phyloP scores from a whole-genome alignment of 2,797 vertebrate species.

The Anabas testudineus region DNA sequence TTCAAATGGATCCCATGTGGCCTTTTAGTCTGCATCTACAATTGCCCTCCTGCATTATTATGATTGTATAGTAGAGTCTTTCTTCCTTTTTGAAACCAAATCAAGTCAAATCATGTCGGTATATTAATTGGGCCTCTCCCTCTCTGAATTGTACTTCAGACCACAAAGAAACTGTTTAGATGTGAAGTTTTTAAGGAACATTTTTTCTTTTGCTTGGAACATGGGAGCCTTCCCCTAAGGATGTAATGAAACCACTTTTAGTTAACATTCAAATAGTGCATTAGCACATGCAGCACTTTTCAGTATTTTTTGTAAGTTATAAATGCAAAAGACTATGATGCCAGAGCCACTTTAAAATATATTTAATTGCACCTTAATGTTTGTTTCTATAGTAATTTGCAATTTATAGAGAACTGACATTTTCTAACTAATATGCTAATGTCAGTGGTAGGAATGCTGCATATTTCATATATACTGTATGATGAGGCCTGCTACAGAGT shows the following conservation, averaged over 20 bases:
- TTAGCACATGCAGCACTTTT: neutral
- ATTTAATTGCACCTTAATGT: neutral
- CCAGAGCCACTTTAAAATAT: neutral
- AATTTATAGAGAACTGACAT: neutral
- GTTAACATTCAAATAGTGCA: conserved; percentile 7
- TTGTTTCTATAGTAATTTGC: neutral
- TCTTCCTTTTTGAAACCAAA: neutral
- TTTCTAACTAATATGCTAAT: neutral
- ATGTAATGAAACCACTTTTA: neutral
- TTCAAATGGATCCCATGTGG: neutral
- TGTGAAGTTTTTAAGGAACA: too few relatives aligned
- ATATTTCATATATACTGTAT: neutral
- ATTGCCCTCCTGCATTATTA: neutral
- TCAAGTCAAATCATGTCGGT: neutral
- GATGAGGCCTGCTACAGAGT: too few relatives aligned
- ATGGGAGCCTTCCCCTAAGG: neutral
- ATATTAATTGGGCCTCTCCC: neutral
- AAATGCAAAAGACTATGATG: neutral
- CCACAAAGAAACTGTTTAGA: neutral
- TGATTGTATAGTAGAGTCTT: neutral
- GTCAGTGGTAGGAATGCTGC: conserved; percentile 2
- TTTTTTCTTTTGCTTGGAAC: neutral
- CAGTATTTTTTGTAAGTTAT: neutral
- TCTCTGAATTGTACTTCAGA: neutral
- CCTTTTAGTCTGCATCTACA: neutral